Evolutionary conservation across 2,113 vertebrate species (phyloP).

Genomic region (Actenoides hombroni): DNA sequence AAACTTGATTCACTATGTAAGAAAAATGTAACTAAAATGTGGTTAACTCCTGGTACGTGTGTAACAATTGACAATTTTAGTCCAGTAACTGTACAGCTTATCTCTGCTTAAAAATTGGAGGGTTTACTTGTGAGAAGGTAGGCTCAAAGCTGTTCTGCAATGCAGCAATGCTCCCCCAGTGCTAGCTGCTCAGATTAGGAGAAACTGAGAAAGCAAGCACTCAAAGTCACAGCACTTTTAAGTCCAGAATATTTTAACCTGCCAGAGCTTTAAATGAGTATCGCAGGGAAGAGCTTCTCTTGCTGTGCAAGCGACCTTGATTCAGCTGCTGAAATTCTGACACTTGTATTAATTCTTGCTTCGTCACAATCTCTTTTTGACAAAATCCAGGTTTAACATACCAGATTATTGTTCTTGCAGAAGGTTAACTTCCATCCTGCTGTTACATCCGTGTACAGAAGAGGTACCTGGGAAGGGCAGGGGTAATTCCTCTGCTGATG

Average conservation of each 20-base stretch:
- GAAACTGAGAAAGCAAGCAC: background rate
- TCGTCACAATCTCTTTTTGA: background rate
- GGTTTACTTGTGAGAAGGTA: background rate
- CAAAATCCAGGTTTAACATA: background rate
- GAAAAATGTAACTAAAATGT: background rate
- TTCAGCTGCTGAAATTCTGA: background rate
- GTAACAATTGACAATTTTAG: background rate
- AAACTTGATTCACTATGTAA: background rate
- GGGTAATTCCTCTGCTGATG: background rate
- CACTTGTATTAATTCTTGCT: background rate
- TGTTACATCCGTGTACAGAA: background rate
- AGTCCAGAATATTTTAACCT: background rate
- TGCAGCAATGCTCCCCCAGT: fast-evolving
- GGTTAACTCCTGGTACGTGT: background rate
- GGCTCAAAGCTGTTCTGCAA: background rate
- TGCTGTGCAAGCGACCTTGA: background rate
- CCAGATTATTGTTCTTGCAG: background rate
- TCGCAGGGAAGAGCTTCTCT: background rate
- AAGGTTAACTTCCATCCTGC: background rate
- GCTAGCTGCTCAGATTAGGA: background rate
- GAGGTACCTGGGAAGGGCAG: background rate
- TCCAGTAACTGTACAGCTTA: background rate
- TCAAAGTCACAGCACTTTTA: background rate
- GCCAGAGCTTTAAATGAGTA: background rate
- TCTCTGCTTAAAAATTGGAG: background rate